Percentiles rank a stretch among this genome's conserved stretches.
phyloP scores from a whole-genome alignment of 2,113 vertebrate species.

The Corydoras maculifer region DNA sequence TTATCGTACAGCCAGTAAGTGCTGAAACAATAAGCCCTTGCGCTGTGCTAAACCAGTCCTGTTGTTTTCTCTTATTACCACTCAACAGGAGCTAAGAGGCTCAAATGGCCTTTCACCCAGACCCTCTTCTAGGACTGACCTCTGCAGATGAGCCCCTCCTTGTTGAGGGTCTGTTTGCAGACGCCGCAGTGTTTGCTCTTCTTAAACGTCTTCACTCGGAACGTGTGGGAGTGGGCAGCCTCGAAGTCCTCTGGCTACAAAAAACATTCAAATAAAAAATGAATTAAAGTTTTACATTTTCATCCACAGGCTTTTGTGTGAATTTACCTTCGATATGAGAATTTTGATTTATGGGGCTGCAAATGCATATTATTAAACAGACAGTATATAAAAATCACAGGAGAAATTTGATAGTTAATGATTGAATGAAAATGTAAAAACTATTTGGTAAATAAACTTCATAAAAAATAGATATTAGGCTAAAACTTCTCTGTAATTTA shows the following conservation, averaged over 20 bases:
- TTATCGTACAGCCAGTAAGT: no score
- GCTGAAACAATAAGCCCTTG: slow-evolving; percentile 12
- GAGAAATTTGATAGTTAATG: no score
- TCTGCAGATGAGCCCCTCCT: slow-evolving; percentile 87
- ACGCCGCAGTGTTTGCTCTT: slow-evolving; percentile 86
- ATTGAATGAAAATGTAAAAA: no score
- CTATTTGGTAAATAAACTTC: no score
- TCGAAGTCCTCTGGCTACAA: slow-evolving; percentile 86
- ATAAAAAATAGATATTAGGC: no score
- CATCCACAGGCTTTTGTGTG: no score
- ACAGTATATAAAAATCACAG: no score
- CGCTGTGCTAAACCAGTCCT: background rate
- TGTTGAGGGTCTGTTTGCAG: slow-evolving; percentile 82
- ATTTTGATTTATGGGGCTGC: no score
- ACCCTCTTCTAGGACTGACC: slow-evolving; percentile 64
- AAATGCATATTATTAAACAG: no score
- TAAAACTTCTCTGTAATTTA: no score
- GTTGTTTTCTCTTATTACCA: slow-evolving; percentile 22
- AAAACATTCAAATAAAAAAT: slow-evolving; percentile 24
- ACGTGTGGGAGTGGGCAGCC: slow-evolving; percentile 77
- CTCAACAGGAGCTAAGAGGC: slow-evolving; percentile 16
- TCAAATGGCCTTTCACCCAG: background rate
- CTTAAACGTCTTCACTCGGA: slow-evolving; percentile 92
- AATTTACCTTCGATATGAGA: no score
- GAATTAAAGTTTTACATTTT: slow-evolving; percentile 9